Evolutionary conservation across 2,113 vertebrate genomes (phyloP).

Genomic region (Xenopus borealis): DNA sequence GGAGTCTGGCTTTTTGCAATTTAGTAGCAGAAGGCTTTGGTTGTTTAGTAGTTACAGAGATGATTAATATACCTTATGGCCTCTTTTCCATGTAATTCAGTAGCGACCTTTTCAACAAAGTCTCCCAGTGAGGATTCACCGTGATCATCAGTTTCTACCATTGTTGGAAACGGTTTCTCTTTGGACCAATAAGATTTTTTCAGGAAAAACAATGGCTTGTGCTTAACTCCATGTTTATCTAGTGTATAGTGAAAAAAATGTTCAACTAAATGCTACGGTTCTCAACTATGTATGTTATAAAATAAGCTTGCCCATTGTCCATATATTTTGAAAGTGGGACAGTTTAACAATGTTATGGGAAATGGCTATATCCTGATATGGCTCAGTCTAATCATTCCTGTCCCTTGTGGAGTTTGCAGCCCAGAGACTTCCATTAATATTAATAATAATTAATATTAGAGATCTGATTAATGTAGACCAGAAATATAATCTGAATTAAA

Average conservation of each 20-base stretch:
- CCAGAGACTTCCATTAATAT: no score
- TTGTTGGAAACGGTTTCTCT: constrained; percentile 47
- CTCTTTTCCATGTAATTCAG: constrained; percentile 81
- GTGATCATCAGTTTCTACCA: constrained; percentile 52
- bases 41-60: background rate
- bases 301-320: no score
- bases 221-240: constrained; percentile 75
- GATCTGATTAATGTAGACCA: no score
- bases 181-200: constrained; percentile 75
- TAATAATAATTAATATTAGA: no score
- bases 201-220: constrained; percentile 76
- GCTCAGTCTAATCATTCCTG: no score
- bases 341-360: no score
- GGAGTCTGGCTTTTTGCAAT: background rate
- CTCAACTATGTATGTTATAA: no score
- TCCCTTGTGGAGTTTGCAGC: no score
- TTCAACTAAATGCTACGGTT: no score
- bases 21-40: background rate
- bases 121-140: constrained; percentile 49
- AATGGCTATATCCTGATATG: no score
- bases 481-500: no score
- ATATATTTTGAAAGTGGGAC: no score
- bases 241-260: background rate
- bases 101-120: constrained; percentile 67
- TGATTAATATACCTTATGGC: constrained; percentile 74